Base-by-base conservation (phyloP, 2,797 vertebrate genomes). In the Pseudomugil tenellus region DNA sequence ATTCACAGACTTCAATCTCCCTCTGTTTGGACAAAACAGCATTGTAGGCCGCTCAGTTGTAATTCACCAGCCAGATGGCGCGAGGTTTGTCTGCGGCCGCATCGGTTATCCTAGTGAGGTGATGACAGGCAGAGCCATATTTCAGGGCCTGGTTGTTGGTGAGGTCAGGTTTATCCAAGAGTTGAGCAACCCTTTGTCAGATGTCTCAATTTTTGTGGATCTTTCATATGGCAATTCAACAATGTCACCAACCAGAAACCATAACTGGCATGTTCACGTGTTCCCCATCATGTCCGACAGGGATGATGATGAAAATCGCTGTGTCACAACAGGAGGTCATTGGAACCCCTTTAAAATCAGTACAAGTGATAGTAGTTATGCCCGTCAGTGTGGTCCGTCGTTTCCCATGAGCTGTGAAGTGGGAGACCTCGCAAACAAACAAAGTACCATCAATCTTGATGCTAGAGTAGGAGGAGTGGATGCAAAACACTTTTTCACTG, bases 31-130 rank as follows among this genome's bases (percentile, higher is more conserved):
- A 49, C 56, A 0, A 6, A 94, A 96, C 77, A 95, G 95, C 79
- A 94, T 96, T 3, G 87, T 95, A 1, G 95, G 95, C 21, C 94
- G 94, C 10, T 96, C 95, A 9, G 71, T 95, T 4, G 94, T 95
- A 16, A 87, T 96, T 57, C 94, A 94, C 59, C 35, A 48, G 35
- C 34, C 48, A 4, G 31, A 83, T 6, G 84, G 87, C 6, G 1
- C 67, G 0, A 86, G 92, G 52, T 90, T 85, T 79, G 87, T 68
- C 29, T 96, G 95, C 41, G 78, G 90, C 57, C 90, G 84, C 76
- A 94, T 96, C 17, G 59, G 86, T 19, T 94, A 93, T 70, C 90
- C 92, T 0, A 92, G 91, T n/a, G 84, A 93, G 6, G 88, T 95
- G 17, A 59, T 56, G 0, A 88, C 90, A 3, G 94, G 79, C 21